Conservation (phyloP, 2,113 vertebrate species). For the Arvicanthis niloticus region DNA sequence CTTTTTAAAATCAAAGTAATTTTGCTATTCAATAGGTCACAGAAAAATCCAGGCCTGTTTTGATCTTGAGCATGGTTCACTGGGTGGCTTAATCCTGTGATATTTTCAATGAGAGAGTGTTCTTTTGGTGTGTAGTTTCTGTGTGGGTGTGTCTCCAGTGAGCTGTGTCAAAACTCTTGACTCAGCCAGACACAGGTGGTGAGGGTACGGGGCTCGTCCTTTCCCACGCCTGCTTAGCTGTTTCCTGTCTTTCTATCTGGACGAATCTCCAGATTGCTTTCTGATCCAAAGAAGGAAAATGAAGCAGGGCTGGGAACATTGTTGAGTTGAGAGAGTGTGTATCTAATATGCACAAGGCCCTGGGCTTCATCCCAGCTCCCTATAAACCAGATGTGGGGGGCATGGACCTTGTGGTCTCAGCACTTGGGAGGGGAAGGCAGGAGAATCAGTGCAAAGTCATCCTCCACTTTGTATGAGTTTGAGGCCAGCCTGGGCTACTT, state of each 20-base stretch:
- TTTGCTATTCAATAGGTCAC: background rate
- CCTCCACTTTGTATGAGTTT: background rate
- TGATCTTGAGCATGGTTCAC: background rate
- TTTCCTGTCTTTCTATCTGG: background rate
- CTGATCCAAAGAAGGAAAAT: background rate
- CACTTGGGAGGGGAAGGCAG: background rate
- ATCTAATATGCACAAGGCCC: background rate
- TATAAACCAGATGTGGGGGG: too few species aligned
- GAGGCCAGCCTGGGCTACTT: background rate
- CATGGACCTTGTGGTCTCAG: too few species aligned
- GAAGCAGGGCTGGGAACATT: background rate
- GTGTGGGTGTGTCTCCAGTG: background rate
- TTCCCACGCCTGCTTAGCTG: background rate
- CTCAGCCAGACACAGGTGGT: background rate
- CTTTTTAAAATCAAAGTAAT: background rate
- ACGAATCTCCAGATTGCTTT: background rate
- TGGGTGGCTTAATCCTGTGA: background rate
- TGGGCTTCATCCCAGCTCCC: background rate
- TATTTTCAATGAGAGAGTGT: background rate
- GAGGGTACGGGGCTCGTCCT: background rate
- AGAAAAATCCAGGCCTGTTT: background rate
- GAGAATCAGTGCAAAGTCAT: background rate
- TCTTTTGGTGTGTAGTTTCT: background rate
- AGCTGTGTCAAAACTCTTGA: background rate
- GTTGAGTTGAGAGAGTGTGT: too few species aligned